These are phyloP conservation scores for Mya arenaria DNA, from an alignment of 1,140 invertebrate species.

Conservation along the genomic window DNA sequence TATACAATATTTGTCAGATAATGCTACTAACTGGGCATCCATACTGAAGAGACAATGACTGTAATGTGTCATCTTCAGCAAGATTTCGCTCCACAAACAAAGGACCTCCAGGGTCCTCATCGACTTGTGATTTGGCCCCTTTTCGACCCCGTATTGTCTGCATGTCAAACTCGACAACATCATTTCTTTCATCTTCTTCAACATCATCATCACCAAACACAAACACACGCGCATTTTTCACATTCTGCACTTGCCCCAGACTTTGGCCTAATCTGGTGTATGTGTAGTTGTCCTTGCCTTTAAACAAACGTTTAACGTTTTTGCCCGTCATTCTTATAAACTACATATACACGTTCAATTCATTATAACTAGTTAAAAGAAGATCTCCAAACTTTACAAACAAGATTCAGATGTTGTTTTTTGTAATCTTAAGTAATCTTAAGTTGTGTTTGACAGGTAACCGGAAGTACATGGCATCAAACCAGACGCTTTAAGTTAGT, in stretches of 20 bases:
- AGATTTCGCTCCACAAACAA: conserved; percentile 66
- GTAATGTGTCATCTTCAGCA: conserved; percentile 68
- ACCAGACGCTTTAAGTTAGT: neutral
- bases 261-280: conserved; percentile 24
- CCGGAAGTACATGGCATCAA: conserved; percentile 52
- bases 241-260: conserved; percentile 66
- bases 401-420: too few relatives aligned
- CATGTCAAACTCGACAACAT: conserved; percentile 65
- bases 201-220: conserved; percentile 69
- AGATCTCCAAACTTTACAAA: too few relatives aligned
- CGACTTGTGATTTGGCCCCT: neutral
- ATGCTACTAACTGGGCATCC: conserved; percentile 68
- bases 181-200: conserved; percentile 63
- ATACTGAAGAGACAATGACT: conserved; percentile 70
- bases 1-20: too few relatives aligned
- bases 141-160: conserved; percentile 56
- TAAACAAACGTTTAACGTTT: conserved; percentile 29
- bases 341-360: neutral
- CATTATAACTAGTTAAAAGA: too few relatives aligned
- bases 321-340: conserved; percentile 14
- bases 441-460: conserved; percentile 48
- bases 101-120: conserved; percentile 15
- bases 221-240: conserved; percentile 66
- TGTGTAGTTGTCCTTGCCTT: conserved; percentile 14
- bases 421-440: too few relatives aligned